A percentile compares a stretch with the other conserved stretches of the same genome.
phyloP scores from a whole-genome alignment of 1,140 invertebrate species.

The Glomeris maerens region DNA sequence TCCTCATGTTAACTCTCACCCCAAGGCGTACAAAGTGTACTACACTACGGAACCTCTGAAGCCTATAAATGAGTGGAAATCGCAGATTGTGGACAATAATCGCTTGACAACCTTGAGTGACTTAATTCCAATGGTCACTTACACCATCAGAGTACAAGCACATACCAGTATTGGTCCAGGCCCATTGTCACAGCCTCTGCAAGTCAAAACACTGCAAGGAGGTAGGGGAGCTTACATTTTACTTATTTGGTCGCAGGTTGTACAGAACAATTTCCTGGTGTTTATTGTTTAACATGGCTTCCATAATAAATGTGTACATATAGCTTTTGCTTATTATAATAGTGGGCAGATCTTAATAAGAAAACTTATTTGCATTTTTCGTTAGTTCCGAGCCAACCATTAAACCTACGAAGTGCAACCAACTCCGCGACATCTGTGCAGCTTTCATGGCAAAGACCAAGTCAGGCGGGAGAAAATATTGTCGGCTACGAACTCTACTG shows the following conservation, averaged over 20 bases:
- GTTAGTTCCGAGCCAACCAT: slow-evolving; percentile 83
- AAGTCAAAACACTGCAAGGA: slow-evolving; percentile 93
- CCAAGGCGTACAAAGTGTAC: slow-evolving; percentile 86
- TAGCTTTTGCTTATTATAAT: background rate
- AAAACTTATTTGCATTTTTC: slow-evolving; percentile 15
- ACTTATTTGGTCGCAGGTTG: too few relatives aligned
- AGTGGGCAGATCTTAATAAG: slow-evolving; percentile 8
- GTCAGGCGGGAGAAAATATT: slow-evolving; percentile 79
- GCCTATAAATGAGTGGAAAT: slow-evolving; percentile 75
- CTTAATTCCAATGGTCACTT: slow-evolving; percentile 70
- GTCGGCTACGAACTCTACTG: slow-evolving; percentile 91
- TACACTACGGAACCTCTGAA: slow-evolving; percentile 79
- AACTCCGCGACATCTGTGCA: slow-evolving; percentile 61
- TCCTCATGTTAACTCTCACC: too few relatives aligned
- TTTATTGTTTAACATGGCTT: too few relatives aligned
- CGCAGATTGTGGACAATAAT: slow-evolving; percentile 82
- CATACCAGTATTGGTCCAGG: slow-evolving; percentile 80
- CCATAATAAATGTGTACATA: too few relatives aligned
- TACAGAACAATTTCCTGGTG: too few relatives aligned
- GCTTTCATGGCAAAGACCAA: slow-evolving; percentile 75
- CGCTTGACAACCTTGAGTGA: slow-evolving; percentile 85
- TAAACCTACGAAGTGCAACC: slow-evolving; percentile 54
- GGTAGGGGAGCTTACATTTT: too few relatives aligned
- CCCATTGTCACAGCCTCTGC: slow-evolving; percentile 75
- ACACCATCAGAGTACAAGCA: slow-evolving; percentile 81